Evolutionary conservation across 2,888 invertebrate species (phyloP).

Genomic region (Ephialtes manifestator): DNA sequence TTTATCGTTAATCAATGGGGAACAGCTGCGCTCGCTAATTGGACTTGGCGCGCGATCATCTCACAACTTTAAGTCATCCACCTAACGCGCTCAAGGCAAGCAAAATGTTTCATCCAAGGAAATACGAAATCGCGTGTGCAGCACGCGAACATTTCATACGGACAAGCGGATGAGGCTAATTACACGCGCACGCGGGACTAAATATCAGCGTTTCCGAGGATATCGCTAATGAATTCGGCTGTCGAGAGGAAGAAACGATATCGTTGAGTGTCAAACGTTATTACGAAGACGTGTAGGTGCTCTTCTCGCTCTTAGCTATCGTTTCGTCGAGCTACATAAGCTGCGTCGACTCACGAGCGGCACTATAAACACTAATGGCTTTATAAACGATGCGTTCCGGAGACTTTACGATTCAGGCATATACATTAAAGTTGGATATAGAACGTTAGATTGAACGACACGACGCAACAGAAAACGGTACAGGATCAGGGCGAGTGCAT

Average conservation of each 20-base stretch:
- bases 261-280: constrained; percentile 62
- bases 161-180: constrained; percentile 24
- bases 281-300: constrained; percentile 25
- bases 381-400: constrained; percentile 67
- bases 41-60: constrained; percentile 53
- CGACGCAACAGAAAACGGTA: not conserved
- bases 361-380: constrained; percentile 67
- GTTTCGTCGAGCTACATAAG: constrained; percentile 2
- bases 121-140: constrained; percentile 30
- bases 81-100: constrained; percentile 3
- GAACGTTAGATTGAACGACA: not conserved
- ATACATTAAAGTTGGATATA: constrained; percentile 5
- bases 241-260: constrained; percentile 50
- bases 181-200: not conserved
- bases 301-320: not conserved
- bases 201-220: constrained; percentile 6
- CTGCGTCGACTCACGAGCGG: constrained; percentile 27
- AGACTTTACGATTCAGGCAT: constrained; percentile 62
- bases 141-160: constrained; percentile 13
- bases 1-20: constrained; percentile 66
- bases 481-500: not conserved
- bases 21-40: constrained; percentile 64
- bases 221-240: constrained; percentile 58
- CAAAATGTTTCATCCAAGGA: constrained; percentile 23
- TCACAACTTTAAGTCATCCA: constrained; percentile 8